These are phyloP conservation scores for Cryptotis parvus DNA, from an alignment of 2,113 vertebrate genomes.

Conservation along the genomic window DNA sequence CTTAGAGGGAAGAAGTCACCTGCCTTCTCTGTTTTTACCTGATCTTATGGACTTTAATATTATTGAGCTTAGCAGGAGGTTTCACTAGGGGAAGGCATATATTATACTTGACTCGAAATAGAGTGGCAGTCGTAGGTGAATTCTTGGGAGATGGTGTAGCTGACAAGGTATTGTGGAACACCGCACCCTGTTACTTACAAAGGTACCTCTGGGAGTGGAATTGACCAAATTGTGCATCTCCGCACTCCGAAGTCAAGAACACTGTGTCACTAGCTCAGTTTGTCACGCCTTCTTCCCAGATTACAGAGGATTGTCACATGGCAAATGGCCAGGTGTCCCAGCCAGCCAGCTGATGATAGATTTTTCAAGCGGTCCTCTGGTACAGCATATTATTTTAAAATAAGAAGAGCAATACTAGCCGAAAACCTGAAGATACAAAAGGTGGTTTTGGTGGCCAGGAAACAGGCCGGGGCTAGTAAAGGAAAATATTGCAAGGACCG, in stretches of 20 bases:
- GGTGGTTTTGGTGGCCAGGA: neutral
- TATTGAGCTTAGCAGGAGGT: neutral
- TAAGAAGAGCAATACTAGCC: constrained; percentile 55
- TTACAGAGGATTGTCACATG: constrained; percentile 40
- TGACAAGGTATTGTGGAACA: constrained; percentile 1
- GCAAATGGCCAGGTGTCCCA: constrained; percentile 33
- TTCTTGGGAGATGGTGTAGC: neutral
- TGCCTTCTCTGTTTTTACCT: neutral
- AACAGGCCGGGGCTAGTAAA: neutral
- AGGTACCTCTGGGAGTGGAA: constrained; percentile 22
- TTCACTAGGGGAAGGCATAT: neutral
- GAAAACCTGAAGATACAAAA: constrained; percentile 3
- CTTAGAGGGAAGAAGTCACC: neutral
- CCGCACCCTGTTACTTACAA: neutral
- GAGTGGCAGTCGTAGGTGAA: neutral
- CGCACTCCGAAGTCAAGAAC: constrained; percentile 25
- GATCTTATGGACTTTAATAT: neutral
- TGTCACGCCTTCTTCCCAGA: constrained; percentile 21
- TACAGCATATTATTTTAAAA: constrained; percentile 59
- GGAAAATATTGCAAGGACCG: neutral
- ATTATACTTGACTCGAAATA: constrained; percentile 33
- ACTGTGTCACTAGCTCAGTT: constrained; percentile 7
- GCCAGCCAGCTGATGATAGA: constrained; percentile 48
- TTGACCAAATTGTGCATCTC: neutral
- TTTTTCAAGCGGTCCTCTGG: constrained; percentile 57